phyloP scores from a whole-genome alignment of 2,888 invertebrate genomes.

The Gari tellinella region DNA sequence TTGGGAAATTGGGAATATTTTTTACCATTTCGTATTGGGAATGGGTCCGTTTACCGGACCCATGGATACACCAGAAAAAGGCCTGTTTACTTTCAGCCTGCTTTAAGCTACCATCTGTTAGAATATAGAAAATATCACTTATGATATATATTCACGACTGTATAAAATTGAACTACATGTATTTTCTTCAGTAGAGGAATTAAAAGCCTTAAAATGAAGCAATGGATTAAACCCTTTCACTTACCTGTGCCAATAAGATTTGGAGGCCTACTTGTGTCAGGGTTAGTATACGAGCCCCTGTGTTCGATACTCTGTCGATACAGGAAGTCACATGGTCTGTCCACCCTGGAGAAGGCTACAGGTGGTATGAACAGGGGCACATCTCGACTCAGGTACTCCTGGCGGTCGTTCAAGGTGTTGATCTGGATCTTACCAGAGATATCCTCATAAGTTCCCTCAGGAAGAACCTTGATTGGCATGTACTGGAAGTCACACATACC shows the following conservation, averaged over 20 bases:
- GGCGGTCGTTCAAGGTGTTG: slow-evolving; percentile 61
- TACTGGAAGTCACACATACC: slow-evolving; percentile 97
- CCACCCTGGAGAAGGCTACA: slow-evolving; percentile 90
- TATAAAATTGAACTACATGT: too few species aligned
- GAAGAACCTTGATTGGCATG: slow-evolving; percentile 88
- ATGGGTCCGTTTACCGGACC: too few species aligned
- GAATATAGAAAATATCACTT: too few species aligned
- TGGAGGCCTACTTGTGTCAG: slow-evolving; percentile 60
- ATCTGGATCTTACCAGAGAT: slow-evolving; percentile 71
- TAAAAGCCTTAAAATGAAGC: too few species aligned
- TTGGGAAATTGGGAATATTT: too few species aligned
- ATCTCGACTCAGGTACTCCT: slow-evolving; percentile 87
- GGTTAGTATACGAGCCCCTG: slow-evolving; percentile 58
- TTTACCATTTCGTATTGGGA: too few species aligned
- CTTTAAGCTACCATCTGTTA: too few species aligned
- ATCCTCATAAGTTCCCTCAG: slow-evolving; percentile 67
- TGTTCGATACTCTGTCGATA: slow-evolving; percentile 75
- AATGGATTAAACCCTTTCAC: background rate
- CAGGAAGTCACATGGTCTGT: slow-evolving; percentile 85
- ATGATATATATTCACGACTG: too few species aligned
- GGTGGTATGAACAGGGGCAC: slow-evolving; percentile 91
- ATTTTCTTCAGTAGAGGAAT: too few species aligned
- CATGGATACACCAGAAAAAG: too few species aligned
- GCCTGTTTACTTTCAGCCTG: too few species aligned
- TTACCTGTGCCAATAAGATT: slow-evolving; percentile 78